These are phyloP conservation scores for Hartigia nigra DNA, from an alignment of 2,888 invertebrate genomes.

Conservation along the genomic window DNA sequence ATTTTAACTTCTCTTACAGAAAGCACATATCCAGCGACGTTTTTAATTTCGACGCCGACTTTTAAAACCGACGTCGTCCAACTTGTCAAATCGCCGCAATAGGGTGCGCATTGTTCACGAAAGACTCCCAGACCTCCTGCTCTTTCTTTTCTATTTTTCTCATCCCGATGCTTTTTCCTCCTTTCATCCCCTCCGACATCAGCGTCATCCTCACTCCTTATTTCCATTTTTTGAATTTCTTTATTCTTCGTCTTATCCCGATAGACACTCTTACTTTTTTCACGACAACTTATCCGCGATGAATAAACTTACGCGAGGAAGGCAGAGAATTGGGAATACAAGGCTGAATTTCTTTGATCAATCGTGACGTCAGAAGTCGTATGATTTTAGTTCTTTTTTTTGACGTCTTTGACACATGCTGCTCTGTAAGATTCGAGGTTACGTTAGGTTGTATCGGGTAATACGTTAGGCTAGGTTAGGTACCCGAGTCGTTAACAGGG, in stretches of 20 bases:
- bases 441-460: neutral
- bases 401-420: neutral
- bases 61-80: neutral
- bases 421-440: neutral
- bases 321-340: neutral
- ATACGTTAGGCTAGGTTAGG: neutral
- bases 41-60: slow-evolving; percentile 29
- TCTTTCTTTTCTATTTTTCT: neutral
- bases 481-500: neutral
- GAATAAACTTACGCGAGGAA: neutral
- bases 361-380: neutral
- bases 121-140: neutral
- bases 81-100: slow-evolving; percentile 10
- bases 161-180: neutral
- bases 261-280: neutral
- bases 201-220: neutral
- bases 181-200: neutral
- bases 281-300: neutral
- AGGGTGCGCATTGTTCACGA: neutral
- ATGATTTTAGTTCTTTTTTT: neutral
- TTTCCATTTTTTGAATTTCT: neutral
- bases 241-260: neutral
- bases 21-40: slow-evolving; percentile 16
- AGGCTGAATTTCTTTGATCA: neutral
- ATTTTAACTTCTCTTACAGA: neutral